A percentile compares a stretch with the other conserved stretches of the same genome.
Conservation (phyloP, 2,113 vertebrate species). For the Sinocyclocheilus rhinocerous region DNA sequence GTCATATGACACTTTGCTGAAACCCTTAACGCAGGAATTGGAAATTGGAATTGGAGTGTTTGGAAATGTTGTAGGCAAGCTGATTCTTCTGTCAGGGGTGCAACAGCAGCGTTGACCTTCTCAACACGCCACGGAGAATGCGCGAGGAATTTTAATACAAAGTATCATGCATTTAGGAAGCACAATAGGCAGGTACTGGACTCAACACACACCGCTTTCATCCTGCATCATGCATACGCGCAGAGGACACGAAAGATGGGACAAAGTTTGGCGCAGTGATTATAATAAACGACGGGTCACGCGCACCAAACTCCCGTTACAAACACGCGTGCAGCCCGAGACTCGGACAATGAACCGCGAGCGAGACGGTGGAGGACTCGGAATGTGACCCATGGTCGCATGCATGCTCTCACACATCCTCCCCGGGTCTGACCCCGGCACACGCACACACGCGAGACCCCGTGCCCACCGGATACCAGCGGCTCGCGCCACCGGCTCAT, state of each 20-base stretch:
- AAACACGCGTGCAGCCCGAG: not conserved
- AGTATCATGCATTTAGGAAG: conserved; percentile 6
- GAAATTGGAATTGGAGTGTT: not conserved
- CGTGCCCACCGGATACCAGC: conserved; percentile 29
- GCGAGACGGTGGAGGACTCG: no score
- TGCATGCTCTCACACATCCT: conserved; percentile 39
- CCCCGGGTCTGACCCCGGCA: conserved; percentile 45
- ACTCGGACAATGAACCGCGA: conserved; percentile 23
- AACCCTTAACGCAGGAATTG: not conserved
- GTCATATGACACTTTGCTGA: not conserved
- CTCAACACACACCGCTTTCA: not conserved
- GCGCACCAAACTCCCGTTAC: not conserved
- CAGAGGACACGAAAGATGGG: conserved; percentile 45
- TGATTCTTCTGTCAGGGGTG: not conserved
- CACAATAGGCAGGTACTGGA: not conserved
- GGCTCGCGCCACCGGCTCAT: conserved; percentile 9
- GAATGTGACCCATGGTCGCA: conserved; percentile 25
- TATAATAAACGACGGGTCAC: conserved; percentile 32
- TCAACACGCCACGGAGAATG: conserved; percentile 29
- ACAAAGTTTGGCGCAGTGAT: conserved; percentile 58
- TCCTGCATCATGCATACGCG: not conserved
- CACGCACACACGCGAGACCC: conserved; percentile 48
- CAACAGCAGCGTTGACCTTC: conserved; percentile 49
- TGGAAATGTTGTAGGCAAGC: not conserved
- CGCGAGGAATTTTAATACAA: conserved; percentile 47